Evolutionary conservation across 2,888 invertebrate genomes (phyloP).

Genomic region (Crematogaster levior): DNA sequence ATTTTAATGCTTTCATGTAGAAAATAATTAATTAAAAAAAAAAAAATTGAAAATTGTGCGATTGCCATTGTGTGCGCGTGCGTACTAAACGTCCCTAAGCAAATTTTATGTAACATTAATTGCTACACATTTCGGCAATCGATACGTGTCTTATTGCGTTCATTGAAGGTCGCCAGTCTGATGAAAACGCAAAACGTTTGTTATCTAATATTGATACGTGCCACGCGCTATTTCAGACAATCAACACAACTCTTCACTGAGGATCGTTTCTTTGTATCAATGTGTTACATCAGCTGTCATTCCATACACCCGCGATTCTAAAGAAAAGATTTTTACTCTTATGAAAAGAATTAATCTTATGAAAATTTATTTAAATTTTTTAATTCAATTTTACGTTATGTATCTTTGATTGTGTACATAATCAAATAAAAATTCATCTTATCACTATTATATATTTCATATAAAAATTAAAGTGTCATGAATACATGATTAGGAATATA

Average conservation of each 20-base stretch:
- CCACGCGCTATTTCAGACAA: conserved; percentile 7
- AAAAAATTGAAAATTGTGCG: neutral
- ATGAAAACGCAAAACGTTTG: conserved; percentile 2
- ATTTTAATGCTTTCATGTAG: neutral
- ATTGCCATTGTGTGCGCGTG: neutral
- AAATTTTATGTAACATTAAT: neutral
- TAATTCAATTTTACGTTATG: neutral
- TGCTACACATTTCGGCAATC: neutral
- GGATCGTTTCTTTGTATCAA: neutral
- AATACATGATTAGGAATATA: neutral
- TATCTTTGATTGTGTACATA: neutral
- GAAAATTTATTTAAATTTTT: too few relatives aligned
- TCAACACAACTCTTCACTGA: neutral
- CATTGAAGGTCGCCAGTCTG: neutral
- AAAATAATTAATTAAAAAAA: neutral
- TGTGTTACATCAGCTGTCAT: neutral
- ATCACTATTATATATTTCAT: neutral
- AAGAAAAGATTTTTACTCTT: too few relatives aligned
- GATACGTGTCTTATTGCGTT: neutral
- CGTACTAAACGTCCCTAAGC: neutral
- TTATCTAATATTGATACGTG: conserved; percentile 40
- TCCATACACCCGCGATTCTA: neutral
- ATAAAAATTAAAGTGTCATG: neutral
- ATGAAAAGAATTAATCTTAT: too few relatives aligned
- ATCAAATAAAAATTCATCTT: neutral